Base-by-base conservation (phyloP, 2,113 vertebrate genomes). In the Carassius carassius region DNA sequence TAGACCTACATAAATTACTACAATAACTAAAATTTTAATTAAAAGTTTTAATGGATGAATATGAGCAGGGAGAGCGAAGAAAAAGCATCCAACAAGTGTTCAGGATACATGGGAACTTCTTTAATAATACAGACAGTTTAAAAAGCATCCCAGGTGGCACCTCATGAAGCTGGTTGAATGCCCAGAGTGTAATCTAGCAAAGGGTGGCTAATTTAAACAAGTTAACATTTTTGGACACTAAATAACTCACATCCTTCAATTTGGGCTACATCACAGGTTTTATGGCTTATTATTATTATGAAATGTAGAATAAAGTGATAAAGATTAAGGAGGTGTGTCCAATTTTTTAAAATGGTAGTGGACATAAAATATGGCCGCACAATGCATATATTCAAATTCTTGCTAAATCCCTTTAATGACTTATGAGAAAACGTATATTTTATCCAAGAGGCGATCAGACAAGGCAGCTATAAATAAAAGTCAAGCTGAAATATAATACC, bases 71-170 rank as follows among this genome's bases (percentile, higher is more conserved):
- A 32, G 73, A 76, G 73, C 3, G 74, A 32, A 81, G 9, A 2
- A 37, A 21, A 69, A 32, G 14, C 62, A 49, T 3, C 37, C n/a
- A 49, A 44, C 35, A 65, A 65, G 14, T 47, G 60, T 14, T 16
- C 60, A 29, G 14, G n/a, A 80, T 63, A 69, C 25, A 81, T 69
- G 41, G 63, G 60, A 81, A 67, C 23, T 13, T 51, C 62, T 81
- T 69, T 32, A 54, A 81, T 78, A 78, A 78, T 78, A 78, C 41
- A 78, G 25, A 69, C 37, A 25, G 41, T 67, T 65, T 80, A 65
- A 47, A 76, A 80, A 81, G 17, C 78, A 69, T 32, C 60, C 60
- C 60, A 81, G 78, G 44, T 81, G 62, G 78, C 78, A 49, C 16
- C 14, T 65, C 37, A 14, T 9, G 37, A 49, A 69, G 44, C 35